A percentile compares a stretch with the other conserved stretches of the same genome.
These are phyloP conservation scores for Ditula angustiorana DNA, from an alignment of 2,888 invertebrate genomes.

Conservation along the genomic window DNA sequence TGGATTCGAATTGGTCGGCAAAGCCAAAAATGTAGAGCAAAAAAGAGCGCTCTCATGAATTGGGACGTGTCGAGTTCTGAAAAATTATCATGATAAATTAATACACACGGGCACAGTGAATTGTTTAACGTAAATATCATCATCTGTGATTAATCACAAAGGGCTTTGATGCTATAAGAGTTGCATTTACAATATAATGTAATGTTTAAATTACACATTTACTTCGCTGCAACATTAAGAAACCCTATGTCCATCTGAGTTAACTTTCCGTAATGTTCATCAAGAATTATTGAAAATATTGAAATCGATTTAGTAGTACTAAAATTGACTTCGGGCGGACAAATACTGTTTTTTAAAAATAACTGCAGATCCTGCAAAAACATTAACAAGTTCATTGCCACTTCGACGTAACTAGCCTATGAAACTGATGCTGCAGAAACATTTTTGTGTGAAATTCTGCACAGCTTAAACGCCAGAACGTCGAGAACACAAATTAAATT, in stretches of 20 bases:
- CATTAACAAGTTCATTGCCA: too few relatives aligned
- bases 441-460: not conserved
- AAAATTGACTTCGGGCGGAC: too few relatives aligned
- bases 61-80: conserved; percentile 56
- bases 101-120: conserved; percentile 9
- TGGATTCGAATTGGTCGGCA: conserved; percentile 76
- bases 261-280: too few relatives aligned
- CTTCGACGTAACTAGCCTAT: too few relatives aligned
- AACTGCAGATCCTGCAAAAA: too few relatives aligned
- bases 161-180: not conserved
- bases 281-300: too few relatives aligned
- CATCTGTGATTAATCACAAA: not conserved
- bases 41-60: conserved; percentile 59
- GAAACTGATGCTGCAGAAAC: too few relatives aligned
- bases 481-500: conserved; percentile 11
- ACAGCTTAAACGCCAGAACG: not conserved
- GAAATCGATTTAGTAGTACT: too few relatives aligned
- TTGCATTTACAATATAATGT: not conserved
- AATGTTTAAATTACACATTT: too few relatives aligned
- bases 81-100: conserved; percentile 51
- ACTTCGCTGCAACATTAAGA: too few relatives aligned
- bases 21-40: conserved; percentile 66
- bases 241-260: too few relatives aligned
- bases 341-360: too few relatives aligned
- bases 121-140: conserved; percentile 20